Evolutionary conservation across 2,113 vertebrate genomes (phyloP).

Genomic region (Fregetta grallaria): DNA sequence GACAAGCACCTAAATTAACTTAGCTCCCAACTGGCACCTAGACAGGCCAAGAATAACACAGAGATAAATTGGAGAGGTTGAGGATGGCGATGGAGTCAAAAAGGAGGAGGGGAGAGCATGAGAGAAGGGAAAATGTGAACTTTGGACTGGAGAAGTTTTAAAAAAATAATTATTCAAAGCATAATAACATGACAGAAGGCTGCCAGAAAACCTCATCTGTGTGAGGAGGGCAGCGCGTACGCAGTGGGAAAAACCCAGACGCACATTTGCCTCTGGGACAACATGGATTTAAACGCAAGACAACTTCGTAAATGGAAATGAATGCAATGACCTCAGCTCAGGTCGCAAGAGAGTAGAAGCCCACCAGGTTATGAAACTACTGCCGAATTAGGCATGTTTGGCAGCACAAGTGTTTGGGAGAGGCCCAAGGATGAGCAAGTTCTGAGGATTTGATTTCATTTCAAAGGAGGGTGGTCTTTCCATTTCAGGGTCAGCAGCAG

Average conservation of each 20-base stretch:
- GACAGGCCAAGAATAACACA: constrained; percentile 59
- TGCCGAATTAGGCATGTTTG: constrained; percentile 59
- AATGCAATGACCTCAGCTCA: constrained; percentile 66
- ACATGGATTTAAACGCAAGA: not conserved
- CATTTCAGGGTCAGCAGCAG: constrained; percentile 60
- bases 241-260: constrained; percentile 52
- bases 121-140: constrained; percentile 25
- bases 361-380: constrained; percentile 63
- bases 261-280: constrained; percentile 39
- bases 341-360: constrained; percentile 68
- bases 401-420: constrained; percentile 43
- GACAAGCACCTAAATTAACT: constrained; percentile 49
- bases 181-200: constrained; percentile 17
- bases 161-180: constrained; percentile 32
- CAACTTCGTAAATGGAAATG: constrained; percentile 56
- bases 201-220: constrained; percentile 37
- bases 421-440: constrained; percentile 61
- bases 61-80: constrained; percentile 24
- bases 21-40: not conserved
- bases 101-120: not conserved
- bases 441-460: constrained; percentile 38
- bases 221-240: not conserved
- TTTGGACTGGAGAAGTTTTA: constrained; percentile 9
- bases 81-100: not conserved
- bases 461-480: constrained; percentile 64